Evolutionary conservation across 2,797 vertebrate species (phyloP).

Genomic region (Mus spretus): DNA sequence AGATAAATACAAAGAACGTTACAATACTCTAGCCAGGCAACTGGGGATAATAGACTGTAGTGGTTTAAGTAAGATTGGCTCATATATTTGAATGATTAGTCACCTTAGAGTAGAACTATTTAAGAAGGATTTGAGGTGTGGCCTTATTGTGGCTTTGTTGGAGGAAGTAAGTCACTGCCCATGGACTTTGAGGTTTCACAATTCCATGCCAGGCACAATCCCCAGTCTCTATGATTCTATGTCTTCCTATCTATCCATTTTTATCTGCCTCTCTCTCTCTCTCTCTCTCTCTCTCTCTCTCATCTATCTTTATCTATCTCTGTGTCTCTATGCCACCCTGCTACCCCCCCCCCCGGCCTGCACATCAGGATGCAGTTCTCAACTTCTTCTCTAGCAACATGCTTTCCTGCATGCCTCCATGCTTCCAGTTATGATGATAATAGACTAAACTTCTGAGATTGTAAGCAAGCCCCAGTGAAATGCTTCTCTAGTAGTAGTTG

Average conservation of each 20-base stretch:
- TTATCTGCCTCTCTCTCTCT: neutral
- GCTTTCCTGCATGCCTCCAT: neutral
- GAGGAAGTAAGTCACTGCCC: neutral
- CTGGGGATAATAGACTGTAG: rapidly evolving
- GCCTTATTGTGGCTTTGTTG: neutral
- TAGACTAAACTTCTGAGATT: neutral
- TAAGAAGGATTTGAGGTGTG: neutral
- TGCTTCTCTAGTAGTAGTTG: neutral
- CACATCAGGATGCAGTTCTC: neutral
- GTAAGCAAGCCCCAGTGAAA: neutral
- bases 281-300: neutral
- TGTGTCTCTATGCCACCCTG: neutral
- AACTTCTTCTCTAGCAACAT: neutral
- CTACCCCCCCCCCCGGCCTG: neutral
- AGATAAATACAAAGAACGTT: neutral
- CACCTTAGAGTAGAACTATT: neutral
- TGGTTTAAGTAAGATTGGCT: neutral
- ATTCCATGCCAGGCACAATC: neutral
- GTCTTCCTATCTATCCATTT: neutral
- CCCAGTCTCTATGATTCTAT: neutral
- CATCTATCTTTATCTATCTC: no score
- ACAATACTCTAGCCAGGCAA: neutral
- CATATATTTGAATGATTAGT: neutral
- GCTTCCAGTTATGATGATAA: neutral
- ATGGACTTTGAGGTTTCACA: neutral